A percentile compares a stretch with the other conserved stretches of the same genome.
These are phyloP conservation scores for Zygogramma bicolorata DNA, from an alignment of 2,888 invertebrate species.

Conservation along the genomic window DNA sequence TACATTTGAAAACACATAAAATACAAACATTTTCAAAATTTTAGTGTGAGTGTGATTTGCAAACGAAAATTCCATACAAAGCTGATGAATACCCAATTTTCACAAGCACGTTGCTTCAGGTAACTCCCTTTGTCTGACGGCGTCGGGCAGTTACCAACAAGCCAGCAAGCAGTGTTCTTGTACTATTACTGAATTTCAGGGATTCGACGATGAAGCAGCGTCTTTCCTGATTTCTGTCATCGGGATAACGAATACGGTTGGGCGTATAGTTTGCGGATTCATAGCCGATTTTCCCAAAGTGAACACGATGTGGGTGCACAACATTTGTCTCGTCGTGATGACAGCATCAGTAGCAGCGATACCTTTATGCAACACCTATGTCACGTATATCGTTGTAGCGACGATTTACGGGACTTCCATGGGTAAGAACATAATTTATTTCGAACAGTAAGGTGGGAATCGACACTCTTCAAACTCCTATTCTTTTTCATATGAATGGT, in stretches of 20 bases:
- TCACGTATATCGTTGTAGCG: slow-evolving; percentile 82
- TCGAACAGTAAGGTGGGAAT: too few species aligned
- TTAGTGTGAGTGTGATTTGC: too few species aligned
- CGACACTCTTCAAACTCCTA: too few species aligned
- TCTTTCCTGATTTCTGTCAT: slow-evolving; percentile 85
- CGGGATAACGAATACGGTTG: slow-evolving; percentile 94
- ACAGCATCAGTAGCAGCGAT: slow-evolving; percentile 86
- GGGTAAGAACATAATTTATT: slow-evolving; percentile 72
- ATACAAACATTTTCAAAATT: too few species aligned
- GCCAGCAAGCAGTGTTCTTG: too few species aligned
- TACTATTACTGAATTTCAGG: slow-evolving; percentile 72
- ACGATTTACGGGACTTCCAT: slow-evolving; percentile 93
- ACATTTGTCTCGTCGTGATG: slow-evolving; percentile 89
- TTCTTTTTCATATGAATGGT: too few species aligned
- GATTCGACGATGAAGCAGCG: slow-evolving; percentile 78
- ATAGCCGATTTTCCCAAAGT: slow-evolving; percentile 93
- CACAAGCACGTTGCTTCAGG: too few species aligned
- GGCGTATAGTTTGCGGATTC: slow-evolving; percentile 89
- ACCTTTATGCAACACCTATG: slow-evolving; percentile 85
- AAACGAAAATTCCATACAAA: too few species aligned
- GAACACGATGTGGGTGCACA: slow-evolving; percentile 92
- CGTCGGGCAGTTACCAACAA: too few species aligned
- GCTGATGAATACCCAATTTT: too few species aligned
- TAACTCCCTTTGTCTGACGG: too few species aligned
- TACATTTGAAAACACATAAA: too few species aligned